Evolutionary conservation across 2,113 vertebrate species (phyloP), one percentile per base, ranked within the genome.

Genomic region (Jaculus jaculus): DNA sequence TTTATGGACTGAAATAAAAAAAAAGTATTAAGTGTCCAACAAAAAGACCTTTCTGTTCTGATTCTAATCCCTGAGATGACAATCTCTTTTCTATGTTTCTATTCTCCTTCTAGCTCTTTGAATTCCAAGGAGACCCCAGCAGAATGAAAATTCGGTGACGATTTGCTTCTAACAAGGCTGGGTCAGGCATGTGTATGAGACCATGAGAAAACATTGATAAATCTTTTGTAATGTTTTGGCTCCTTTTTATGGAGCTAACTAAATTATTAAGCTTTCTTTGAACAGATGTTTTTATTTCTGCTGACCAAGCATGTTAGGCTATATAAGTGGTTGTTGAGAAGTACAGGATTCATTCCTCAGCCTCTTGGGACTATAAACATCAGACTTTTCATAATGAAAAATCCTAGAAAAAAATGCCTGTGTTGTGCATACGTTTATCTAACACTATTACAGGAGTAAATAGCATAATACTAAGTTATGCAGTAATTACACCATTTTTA

Each of bases 1-100:
- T 72, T 89, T 89, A 68, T 79, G 80, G 66, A 63, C 12, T 91
- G 58, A 24, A 95, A 94, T 90, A 86, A 95, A 96, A 86, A 95
- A 96, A 47, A 93, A 79, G 21, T 78, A 61, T 72, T 91, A 58
- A n/a, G 16, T 23, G 5, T 51, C 9, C 66, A 89, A 84, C 26
- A 58, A 51, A 88, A 87, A 63, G 60, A 80, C 32, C 32, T 81
- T 89, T 89, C 23, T 68, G 12, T 91, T 95, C 65, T 74, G 28
- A 75, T 94, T 81, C 61, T 90, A 93, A 87, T 80, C 51, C 13
- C n/a, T 20, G 39, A 79, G 39, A 89, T 39, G 42, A 92, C 82
- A 51, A 89, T 54, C 88, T 89, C 37, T 71, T 4, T 93, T 93
- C 24, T 80, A 54, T 80, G 39, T 37, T 71, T 92, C 7, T 12